phyloP scores from a whole-genome alignment of 2,888 invertebrate genomes.

The Thalpophila matura region DNA sequence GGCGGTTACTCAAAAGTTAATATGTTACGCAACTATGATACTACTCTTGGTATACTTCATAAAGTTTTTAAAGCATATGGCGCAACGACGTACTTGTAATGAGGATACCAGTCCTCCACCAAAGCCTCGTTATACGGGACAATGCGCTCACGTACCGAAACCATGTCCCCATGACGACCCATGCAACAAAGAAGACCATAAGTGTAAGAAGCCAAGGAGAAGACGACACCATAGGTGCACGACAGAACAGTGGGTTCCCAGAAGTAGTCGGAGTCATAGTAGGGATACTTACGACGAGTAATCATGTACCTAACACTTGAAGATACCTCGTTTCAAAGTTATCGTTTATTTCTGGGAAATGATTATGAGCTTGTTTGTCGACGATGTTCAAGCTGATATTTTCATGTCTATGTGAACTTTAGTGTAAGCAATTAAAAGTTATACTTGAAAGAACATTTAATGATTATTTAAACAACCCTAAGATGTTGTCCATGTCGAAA shows the following conservation, averaged over 20 bases:
- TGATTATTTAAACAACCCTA: conserved; percentile 20
- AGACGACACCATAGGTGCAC: conserved; percentile 64
- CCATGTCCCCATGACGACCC: conserved; percentile 32
- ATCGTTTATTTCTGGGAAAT: background rate
- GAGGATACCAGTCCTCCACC: background rate
- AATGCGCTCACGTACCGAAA: conserved; percentile 6
- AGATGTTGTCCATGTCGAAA: background rate
- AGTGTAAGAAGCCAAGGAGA: conserved; percentile 63
- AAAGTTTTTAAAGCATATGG: conserved; percentile 65
- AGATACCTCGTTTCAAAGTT: conserved; percentile 2
- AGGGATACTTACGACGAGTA: conserved; percentile 60
- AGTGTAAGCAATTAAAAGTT: conserved; percentile 51
- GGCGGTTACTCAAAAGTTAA: conserved; percentile 57
- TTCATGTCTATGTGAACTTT: conserved; percentile 34
- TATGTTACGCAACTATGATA: conserved; percentile 67
- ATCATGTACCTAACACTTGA: conserved; percentile 19
- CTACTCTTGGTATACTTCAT: conserved; percentile 69
- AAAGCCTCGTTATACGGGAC: background rate
- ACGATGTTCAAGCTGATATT: conserved; percentile 9
- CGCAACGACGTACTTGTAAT: conserved; percentile 7
- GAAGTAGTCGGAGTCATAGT: conserved; percentile 39
- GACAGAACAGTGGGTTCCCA: conserved; percentile 70
- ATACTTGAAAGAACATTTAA: conserved; percentile 22
- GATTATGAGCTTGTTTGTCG: conserved; percentile 1
- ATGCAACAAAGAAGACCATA: conserved; percentile 37